Evolutionary conservation across 2,113 vertebrate genomes (phyloP), one percentile per base, ranked within the genome.

Genomic region (Rhinolophus sinicus): DNA sequence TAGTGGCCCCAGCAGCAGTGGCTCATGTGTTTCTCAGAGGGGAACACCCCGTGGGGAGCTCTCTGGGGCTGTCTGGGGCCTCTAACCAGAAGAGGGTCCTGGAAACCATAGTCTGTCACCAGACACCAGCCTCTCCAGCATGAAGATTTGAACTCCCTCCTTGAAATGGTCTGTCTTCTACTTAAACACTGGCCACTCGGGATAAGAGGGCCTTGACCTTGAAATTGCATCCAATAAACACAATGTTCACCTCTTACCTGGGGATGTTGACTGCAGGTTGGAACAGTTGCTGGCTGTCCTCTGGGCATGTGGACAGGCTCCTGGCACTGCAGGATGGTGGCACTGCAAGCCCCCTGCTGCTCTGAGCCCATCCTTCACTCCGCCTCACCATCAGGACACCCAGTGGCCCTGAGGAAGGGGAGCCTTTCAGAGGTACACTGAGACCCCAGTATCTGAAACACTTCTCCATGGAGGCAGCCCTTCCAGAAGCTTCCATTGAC

Each of bases 271-370:
- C 35, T 52, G 50, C 8, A 6, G 33, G 67, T 15, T 9, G 16
- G 10, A 40, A 35, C 18, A 1, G 22, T 35, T 40, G 22, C 44
- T 19, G 67, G 60, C 8, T 1, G 0, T 38, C 18, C 4, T 2
- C 33, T 2, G 12, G 56, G 8, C 0, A 6, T 7, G 15, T 1
- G 65, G 54, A 11, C 2, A 1, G 9, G 76, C 16, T 15, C 14
- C 10, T 13, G 6, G 11, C 0, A 0, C n/a, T 3, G 5, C n/a
- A 9, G 56, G 28, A n/a, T 19, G 26, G 35, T 8, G 47, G 30
- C 35, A 16, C 22, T 7, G 4, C 0, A 6, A 30, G 44, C 35
- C 47, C 33, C 22, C 50, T 15, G 35, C 2, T 1, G 44, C 58
- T 5, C 62, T 9, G 1, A 6, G 52, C 35, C 1, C 16, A 3